Base-by-base conservation (phyloP, 2,888 invertebrate genomes). In the Muscina levida region DNA sequence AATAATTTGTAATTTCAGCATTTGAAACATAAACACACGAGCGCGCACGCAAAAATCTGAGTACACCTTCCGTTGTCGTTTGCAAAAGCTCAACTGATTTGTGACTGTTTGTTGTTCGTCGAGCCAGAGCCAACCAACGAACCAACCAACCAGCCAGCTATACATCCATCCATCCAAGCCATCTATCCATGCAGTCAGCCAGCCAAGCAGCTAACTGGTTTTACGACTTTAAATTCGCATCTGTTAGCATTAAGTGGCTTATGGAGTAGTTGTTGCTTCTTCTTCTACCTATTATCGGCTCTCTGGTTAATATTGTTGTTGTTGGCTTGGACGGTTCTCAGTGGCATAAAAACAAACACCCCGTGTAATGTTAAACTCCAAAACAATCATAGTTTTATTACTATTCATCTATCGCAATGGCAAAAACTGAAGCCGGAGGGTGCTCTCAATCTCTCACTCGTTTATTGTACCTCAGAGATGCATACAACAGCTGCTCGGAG, bases 41-140 rank as follows among this genome's bases (percentile, higher is more conserved):
- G 72, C 81, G 85, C 84, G 83, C 83, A 83, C 83, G 82, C 82
- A 82, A 82, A 75, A 80, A 39, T 76, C 71, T 79, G 66, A 8
- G 71, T 79, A 85, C 86, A 85, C 82, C 85, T 85, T 86, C 84
- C 87, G 84, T 84, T 85, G 86, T 86, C 85, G 85, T 85, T 87
- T 86, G 84, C 85, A 86, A 88, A 87, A 88, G 86, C 89, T 88
- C 86, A 86, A 88, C 87, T 88, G 85, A 87, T 85, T 81, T 77
- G 71, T 81, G 81, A 71, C 77, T 77, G 77, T 77, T 76, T 56
- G 15, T 57, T 66, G 65, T 59, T 59, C 48, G 67, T 67, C 67
- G 51, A 31, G 67, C n/a, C 46, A 37, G 62, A 68, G 72, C 48
- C 42, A 74, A 57, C 66, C 44, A 72, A 65, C 24, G 24, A 44